Base-by-base conservation (phyloP, 2,888 invertebrate genomes). In the Archaeoteleia sp. region DNA sequence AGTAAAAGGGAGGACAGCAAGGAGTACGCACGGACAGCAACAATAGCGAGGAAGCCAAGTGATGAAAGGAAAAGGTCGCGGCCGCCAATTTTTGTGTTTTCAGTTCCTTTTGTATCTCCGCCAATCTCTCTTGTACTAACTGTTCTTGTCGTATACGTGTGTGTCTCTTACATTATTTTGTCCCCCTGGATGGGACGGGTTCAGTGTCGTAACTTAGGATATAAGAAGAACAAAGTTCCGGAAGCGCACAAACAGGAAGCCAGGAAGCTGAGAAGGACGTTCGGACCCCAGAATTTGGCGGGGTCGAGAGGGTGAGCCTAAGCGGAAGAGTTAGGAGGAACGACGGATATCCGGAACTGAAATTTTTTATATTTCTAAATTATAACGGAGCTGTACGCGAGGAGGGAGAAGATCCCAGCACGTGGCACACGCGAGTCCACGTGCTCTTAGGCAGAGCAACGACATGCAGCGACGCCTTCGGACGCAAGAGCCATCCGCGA, bases 151-250 rank as follows among this genome's bases (percentile, higher is more conserved):
- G 63, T 68, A 39, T 73, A 72, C 70, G 74, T 62, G 79, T 82
- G 83, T 83, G 78, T 79, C 74, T 78, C 74, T 82, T 84, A 83
- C 78, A 80, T 84, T 83, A 82, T 82, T 82, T 84, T 83, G 82
- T 83, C 82, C 80, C 77, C 68, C 62, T 72, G 73, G 32, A 55
- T 37, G 81, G 81, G 82, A 82, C 82, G 73, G 82, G 82, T 83
- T 83, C 80, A 79, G 83, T 84, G 84, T 83, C 79, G 82, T 82
- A 83, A 82, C 81, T 79, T 84, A 83, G 84, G 57, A 77, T 82
- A 74, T 82, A 82, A 82, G 74, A 75, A 76, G 77, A 75, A 71
- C 62, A 70, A 73, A 75, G 78, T 78, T 80, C 74, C 76, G 68
- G 77, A 77, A 78, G 69, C 76, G 78, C 74, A 78, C 77, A 78